Evolutionary conservation across 2,113 vertebrate species (phyloP).

Genomic region (Noturus placidus): DNA sequence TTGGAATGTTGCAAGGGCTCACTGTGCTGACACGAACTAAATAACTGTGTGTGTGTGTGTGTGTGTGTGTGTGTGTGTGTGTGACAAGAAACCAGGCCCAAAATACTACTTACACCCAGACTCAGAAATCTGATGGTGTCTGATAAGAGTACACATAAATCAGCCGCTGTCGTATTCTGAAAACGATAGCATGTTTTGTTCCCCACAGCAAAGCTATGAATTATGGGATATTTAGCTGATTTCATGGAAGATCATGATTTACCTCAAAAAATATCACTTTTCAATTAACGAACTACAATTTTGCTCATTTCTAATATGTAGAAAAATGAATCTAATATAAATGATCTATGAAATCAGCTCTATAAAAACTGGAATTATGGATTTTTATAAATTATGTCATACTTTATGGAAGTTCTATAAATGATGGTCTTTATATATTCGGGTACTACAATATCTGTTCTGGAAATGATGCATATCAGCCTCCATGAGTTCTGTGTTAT

Average conservation of each 20-base stretch:
- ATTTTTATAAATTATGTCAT: background rate
- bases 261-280: too few relatives aligned
- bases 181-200: background rate
- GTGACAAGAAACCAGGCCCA: background rate
- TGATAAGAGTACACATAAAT: constrained; percentile 26
- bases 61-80: constrained; percentile 35
- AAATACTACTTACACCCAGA: constrained; percentile 7
- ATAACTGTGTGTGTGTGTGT: constrained; percentile 23
- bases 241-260: too few relatives aligned
- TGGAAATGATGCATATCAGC: too few relatives aligned
- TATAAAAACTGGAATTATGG: background rate
- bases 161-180: background rate
- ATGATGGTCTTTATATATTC: too few relatives aligned
- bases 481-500: too few relatives aligned
- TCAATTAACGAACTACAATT: too few relatives aligned
- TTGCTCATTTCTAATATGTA: too few relatives aligned
- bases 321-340: too few relatives aligned
- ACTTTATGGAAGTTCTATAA: too few relatives aligned
- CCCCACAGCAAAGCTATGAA: constrained; percentile 9
- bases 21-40: constrained; percentile 25
- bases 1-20: constrained; percentile 27
- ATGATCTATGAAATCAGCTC: background rate
- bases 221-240: constrained; percentile 1
- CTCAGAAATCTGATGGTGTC: constrained; percentile 20
- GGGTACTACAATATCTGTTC: too few relatives aligned